Percentiles rank a stretch among this genome's conserved stretches.
Evolutionary conservation across 2,797 vertebrate genomes (phyloP).

Genomic region (Allobates femoralis): DNA sequence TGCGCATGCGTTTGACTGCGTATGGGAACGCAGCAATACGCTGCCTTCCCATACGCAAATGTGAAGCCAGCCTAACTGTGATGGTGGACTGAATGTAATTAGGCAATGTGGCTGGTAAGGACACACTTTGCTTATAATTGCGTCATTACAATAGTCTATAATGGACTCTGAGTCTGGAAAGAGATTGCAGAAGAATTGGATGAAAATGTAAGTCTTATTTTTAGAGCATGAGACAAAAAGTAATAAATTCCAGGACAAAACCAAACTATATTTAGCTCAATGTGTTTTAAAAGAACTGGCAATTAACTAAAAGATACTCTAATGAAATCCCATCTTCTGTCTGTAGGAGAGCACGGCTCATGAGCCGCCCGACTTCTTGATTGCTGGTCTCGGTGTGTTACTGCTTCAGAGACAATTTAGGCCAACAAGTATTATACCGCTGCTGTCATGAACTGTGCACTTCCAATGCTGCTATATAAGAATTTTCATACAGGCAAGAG

Average conservation of each 20-base stretch:
- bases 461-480: too few species aligned
- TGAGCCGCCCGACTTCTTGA: too few species aligned
- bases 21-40: too few species aligned
- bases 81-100: background rate
- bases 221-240: conserved; percentile 15
- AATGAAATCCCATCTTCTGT: background rate
- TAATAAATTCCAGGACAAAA: conserved; percentile 17
- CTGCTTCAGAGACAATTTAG: too few species aligned
- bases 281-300: conserved; percentile 32
- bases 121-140: background rate
- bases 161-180: background rate
- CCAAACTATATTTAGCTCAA: conserved; percentile 41
- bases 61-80: too few species aligned
- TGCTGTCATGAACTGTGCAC: too few species aligned
- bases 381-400: too few species aligned
- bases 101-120: background rate
- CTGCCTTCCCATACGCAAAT: too few species aligned
- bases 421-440: too few species aligned
- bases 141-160: background rate
- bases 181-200: background rate
- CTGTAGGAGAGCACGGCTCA: too few species aligned
- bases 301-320: conserved; percentile 45
- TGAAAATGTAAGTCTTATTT: background rate
- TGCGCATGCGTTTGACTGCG: too few species aligned
- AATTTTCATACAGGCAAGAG: too few species aligned